Conservation (phyloP, 2,797 vertebrate species). For the Periparus ater region DNA sequence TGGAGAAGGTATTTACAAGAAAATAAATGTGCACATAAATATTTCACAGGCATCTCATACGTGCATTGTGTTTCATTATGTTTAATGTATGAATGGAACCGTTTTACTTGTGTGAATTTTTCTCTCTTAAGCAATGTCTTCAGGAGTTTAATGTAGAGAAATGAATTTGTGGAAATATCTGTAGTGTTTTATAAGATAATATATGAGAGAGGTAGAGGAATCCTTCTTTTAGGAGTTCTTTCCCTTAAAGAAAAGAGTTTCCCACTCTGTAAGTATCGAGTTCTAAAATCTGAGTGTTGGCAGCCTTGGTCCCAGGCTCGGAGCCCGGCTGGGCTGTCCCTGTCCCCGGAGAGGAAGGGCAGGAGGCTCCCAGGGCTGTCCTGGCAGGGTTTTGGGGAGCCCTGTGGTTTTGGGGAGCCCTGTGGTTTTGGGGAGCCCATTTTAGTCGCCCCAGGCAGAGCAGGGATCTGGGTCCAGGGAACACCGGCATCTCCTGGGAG, state of each 20-base stretch:
- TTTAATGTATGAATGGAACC: slow-evolving; percentile 35
- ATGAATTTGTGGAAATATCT: not conserved
- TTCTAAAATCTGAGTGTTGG: not conserved
- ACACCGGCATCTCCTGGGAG: not conserved
- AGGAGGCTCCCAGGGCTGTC: not conserved
- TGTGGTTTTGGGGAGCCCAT: too few relatives aligned
- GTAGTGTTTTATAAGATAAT: not conserved
- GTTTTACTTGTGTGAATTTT: not conserved
- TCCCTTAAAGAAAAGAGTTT: not conserved
- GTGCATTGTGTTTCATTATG: slow-evolving; percentile 3
- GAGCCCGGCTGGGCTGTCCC: not conserved
- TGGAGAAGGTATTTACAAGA: slow-evolving; percentile 42
- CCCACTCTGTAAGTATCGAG: not conserved
- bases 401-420: too few relatives aligned
- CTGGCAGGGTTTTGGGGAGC: not conserved
- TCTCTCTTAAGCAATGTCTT: not conserved
- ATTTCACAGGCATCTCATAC: slow-evolving; percentile 36
- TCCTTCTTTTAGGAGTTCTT: not conserved
- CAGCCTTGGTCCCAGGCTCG: not conserved
- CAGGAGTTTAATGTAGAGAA: not conserved
- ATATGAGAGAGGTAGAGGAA: not conserved
- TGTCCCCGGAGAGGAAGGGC: rapidly evolving
- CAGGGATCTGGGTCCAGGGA: not conserved
- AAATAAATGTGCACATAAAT: slow-evolving; percentile 50
- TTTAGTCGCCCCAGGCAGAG: not conserved